Evolutionary conservation across 2,113 vertebrate genomes (phyloP).

Genomic region (Felis catus): DNA sequence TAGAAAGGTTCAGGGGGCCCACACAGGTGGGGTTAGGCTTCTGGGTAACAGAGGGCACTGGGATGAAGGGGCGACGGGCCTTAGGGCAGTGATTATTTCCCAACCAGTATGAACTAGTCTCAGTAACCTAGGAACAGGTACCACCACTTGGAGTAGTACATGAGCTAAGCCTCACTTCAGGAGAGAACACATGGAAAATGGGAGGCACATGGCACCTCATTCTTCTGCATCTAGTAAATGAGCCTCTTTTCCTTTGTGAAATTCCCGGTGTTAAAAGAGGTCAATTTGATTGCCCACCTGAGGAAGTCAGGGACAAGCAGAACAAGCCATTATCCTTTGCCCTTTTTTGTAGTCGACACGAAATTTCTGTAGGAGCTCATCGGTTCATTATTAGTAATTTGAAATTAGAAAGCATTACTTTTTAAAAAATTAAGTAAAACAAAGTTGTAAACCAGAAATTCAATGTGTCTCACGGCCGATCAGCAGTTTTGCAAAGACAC

Average conservation of each 20-base stretch:
- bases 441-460: not conserved
- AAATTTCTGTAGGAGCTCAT: not conserved
- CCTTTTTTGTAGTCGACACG: not conserved
- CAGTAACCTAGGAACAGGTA: not conserved
- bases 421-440: no score
- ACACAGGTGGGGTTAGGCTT: not conserved
- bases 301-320: not conserved
- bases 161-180: not conserved
- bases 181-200: not conserved
- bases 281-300: not conserved
- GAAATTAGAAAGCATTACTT: not conserved
- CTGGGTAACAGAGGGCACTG: not conserved
- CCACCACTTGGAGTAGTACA: no score
- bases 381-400: not conserved
- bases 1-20: not conserved
- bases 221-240: not conserved
- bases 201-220: rapidly evolving
- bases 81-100: not conserved
- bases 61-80: rapidly evolving
- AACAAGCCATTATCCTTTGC: not conserved
- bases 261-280: not conserved
- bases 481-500: not conserved
- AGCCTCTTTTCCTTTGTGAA: not conserved
- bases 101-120: not conserved
- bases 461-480: not conserved